Evolutionary conservation across 2,888 invertebrate genomes (phyloP), one percentile per base, ranked within the genome.

Genomic region (Phalangium opilio): DNA sequence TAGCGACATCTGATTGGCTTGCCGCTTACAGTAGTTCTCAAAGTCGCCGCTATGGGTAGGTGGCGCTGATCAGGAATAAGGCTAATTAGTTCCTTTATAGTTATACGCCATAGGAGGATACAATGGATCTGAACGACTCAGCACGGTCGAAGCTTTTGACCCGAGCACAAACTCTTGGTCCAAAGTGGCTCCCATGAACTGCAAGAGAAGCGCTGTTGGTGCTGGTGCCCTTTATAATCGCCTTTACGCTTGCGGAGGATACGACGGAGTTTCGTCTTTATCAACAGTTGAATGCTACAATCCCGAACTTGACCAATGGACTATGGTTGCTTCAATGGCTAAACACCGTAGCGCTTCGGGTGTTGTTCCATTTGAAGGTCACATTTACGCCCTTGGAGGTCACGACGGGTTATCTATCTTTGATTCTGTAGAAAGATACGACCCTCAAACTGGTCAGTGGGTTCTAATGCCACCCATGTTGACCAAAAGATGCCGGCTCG

Each of bases 321-420:
- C 74, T 55, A 75, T 78, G 59, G 73, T 81, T 40, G 70, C 75
- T n/a, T 70, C 75, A 11, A 81, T 81, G 81, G 75, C 76, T 58
- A 78, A 78, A 61, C 78, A 75, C 60, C 68, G 77, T 36, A 79
- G 79, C 59, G 81, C 81, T 41, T 79, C 80, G 15, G 81, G 80
- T 39, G 78, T 81, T 2, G 76, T 79, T 3, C 74, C 79, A 15
- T 72, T 76, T 61, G 71, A 74, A 64, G 81, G 81, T 33, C 79
- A 75, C 59, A 77, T 85, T 46, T 84, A 81, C 64, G 83, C 82
- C 1, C 70, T 86, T 38, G 89, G 87, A 14, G 87, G 87, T 0
- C 87, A 87, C 62, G 86, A 87, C 68, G 86, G 87, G 0, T 68
- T 85, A 14, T 82, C 83, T 5, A 87, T 86, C 58, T 85, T 84